Base-by-base conservation (phyloP, 2,797 vertebrate genomes). In the Onychomys leucogaster region DNA sequence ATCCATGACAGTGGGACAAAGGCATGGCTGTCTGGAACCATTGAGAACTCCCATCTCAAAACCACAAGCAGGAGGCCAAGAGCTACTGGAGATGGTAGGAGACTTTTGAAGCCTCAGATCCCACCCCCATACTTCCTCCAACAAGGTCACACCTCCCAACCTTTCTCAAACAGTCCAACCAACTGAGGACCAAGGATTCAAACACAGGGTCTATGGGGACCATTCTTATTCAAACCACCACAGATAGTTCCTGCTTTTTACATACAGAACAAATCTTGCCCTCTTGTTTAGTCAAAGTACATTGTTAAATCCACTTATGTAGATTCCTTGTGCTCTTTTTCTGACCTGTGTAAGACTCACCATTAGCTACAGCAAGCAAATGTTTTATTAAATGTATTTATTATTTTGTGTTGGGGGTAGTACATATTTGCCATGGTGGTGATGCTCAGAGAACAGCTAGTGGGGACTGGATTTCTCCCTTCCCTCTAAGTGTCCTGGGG, bases 231-330 rank as follows among this genome's bases (percentile, higher is more conserved):
- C 46, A 34, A 34, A 52, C 46, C 29, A 34, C 17, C 29, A 21
- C 29, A 78, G 19, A 78, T 19, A 46, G n/a, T 75, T 29, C 37
- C 46, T 80, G 32, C 29, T 9, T 75, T 90, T 92, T 88, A 84
- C 7, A 67, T 25, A 4, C 23, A 94, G 69, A 94, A 88, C 17
- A 41, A 88, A 96, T 81, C 73, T 84, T 94, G 23, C 57, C 10
- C 80, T 94, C n/a, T 69, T 80, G 29, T 37, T 63, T 78, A 82
- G 27, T 69, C 46, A 82, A 17, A 78, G 46, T 6, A 41, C 37
- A 41, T 73, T 37, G 1, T 41, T 73, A 41, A 73, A 92, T 88
- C 12, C 4, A 59, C 34, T n/a, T 49, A 1, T 67, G 34, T 3
- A 90, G 71, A 88, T 21, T 90, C 32, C 25, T 25, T 6, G 11